A percentile compares a stretch with the other conserved stretches of the same genome.
These are phyloP conservation scores for pig (Sus scrofa) DNA, from an alignment of 2,113 vertebrate genomes.

Conservation along the genomic window T2T-Sscrofa CM000817.6:35522001-35522500, in stretches of 20 bases:
- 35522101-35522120: slow-evolving; percentile 67
- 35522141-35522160: slow-evolving; percentile 64
- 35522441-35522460: neutral
- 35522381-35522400: neutral
- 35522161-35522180: slow-evolving; percentile 64
- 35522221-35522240: slow-evolving; percentile 63
- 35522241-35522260: slow-evolving; percentile 54
- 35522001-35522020: slow-evolving; percentile 69
- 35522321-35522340: slow-evolving; percentile 45
- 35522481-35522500: accelerated
- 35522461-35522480: accelerated
- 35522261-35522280: slow-evolving; percentile 62
- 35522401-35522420: neutral
- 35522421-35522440: neutral
- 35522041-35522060: slow-evolving; percentile 62
- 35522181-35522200: slow-evolving; percentile 59
- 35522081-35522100: slow-evolving; percentile 32
- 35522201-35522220: slow-evolving; percentile 69
- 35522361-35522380: slow-evolving; percentile 54
- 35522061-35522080: slow-evolving; percentile 58
- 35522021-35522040: slow-evolving; percentile 61
- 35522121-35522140: slow-evolving; percentile 40
- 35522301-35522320: slow-evolving; percentile 74
- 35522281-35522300: slow-evolving; percentile 66
- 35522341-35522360: slow-evolving; percentile 40